Conservation (phyloP, 2,797 vertebrate genomes). For the Tokudaia muenninki region DNA sequence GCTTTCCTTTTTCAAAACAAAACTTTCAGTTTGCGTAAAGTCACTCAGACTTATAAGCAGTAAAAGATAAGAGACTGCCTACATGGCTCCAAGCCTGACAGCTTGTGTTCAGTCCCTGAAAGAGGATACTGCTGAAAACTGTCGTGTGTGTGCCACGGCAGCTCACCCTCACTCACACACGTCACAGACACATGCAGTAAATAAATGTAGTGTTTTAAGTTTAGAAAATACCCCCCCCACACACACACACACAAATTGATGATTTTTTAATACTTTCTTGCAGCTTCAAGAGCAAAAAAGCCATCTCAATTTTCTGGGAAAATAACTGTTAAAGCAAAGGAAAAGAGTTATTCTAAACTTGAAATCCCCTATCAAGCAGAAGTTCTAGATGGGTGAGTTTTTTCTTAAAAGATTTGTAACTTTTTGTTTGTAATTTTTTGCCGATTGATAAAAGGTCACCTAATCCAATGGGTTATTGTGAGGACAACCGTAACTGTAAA, state of each 20-base stretch:
- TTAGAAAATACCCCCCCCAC: background rate
- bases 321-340: conserved; percentile 99
- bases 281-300: conserved; percentile 98
- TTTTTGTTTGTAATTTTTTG: conserved; percentile 52
- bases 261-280: conserved; percentile 64
- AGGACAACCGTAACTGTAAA: background rate
- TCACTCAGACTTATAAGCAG: background rate
- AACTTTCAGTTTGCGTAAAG: background rate
- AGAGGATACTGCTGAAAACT: too few species aligned
- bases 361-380: conserved; percentile 99
- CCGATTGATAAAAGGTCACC: background rate
- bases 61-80: background rate
- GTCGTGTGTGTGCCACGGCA: background rate
- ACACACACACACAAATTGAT: background rate
- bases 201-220: background rate
- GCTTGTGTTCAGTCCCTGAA: background rate
- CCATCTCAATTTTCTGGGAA: conserved; percentile 96
- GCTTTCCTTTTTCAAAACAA: background rate
- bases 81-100: background rate
- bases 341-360: conserved; percentile 98
- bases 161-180: background rate
- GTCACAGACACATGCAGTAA: background rate
- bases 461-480: conserved; percentile 28
- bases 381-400: conserved; percentile 97
- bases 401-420: conserved; percentile 51